These are phyloP conservation scores for Holocentrus rufus DNA, from an alignment of 2,797 vertebrate genomes.

Conservation along the genomic window DNA sequence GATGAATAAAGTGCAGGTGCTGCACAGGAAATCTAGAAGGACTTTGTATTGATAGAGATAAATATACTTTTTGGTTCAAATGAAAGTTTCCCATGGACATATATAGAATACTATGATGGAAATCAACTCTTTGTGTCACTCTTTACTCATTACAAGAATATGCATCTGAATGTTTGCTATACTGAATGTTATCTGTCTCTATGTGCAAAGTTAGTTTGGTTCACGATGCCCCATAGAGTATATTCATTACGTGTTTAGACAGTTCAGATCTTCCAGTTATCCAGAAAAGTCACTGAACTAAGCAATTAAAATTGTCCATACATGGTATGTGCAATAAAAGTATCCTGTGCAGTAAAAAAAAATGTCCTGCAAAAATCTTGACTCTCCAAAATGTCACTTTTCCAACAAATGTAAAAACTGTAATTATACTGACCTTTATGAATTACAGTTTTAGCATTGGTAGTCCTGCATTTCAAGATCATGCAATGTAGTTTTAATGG, in stretches of 20 bases:
- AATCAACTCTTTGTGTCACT: constrained; percentile 24
- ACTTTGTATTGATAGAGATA: neutral
- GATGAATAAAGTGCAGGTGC: too few species aligned
- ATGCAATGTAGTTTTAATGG: neutral
- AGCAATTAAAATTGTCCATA: constrained; percentile 20
- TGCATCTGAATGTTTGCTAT: constrained; percentile 36
- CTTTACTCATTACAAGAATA: constrained; percentile 28
- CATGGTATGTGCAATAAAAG: constrained; percentile 28
- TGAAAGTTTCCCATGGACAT: constrained; percentile 17
- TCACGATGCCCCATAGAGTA: constrained; percentile 16
- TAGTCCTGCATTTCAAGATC: constrained; percentile 7
- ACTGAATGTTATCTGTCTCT: constrained; percentile 19
- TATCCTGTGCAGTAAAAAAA: constrained; percentile 9
- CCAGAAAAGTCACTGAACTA: neutral
- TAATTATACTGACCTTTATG: neutral
- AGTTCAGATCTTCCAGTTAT: constrained; percentile 18
- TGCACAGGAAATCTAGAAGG: neutral
- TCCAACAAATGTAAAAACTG: neutral
- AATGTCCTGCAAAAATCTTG: constrained; percentile 22
- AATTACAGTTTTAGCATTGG: constrained; percentile 12
- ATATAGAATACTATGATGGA: constrained; percentile 9
- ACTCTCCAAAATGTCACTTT: constrained; percentile 17
- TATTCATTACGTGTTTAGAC: constrained; percentile 20
- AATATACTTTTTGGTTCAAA: constrained; percentile 8
- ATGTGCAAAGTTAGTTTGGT: constrained; percentile 23